phyloP scores from a whole-genome alignment of 2,113 vertebrate species.

The Rhinoptilus africanus region DNA sequence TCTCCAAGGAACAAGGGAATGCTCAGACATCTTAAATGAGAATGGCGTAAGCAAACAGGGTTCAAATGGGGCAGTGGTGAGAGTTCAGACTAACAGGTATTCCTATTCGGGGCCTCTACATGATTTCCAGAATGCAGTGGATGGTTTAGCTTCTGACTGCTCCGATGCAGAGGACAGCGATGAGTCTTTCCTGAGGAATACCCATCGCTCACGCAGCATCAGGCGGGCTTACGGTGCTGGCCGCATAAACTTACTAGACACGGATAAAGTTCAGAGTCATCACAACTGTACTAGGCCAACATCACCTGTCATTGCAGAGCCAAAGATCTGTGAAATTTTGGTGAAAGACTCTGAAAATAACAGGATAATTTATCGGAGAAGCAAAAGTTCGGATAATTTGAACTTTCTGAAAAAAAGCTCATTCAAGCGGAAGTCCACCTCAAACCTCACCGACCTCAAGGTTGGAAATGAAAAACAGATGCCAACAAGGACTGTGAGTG shows the following conservation, averaged over 20 bases:
- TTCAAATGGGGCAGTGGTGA: conserved; percentile 63
- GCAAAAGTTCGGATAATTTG: conserved; percentile 89
- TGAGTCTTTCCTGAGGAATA: conserved; percentile 81
- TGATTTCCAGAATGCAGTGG: conserved; percentile 31
- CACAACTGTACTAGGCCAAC: not conserved
- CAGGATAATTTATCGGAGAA: conserved; percentile 77
- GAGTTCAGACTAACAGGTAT: conserved; percentile 29
- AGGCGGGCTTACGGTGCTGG: conserved; percentile 87
- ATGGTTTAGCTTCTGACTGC: conserved; percentile 70
- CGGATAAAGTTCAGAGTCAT: conserved; percentile 26
- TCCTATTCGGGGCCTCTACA: not conserved
- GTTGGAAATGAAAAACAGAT: conserved; percentile 38
- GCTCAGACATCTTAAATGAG: conserved; percentile 53
- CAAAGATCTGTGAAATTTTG: conserved; percentile 54
- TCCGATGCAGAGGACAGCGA: conserved; percentile 73
- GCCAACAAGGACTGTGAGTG: conserved; percentile 75
- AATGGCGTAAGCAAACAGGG: conserved; percentile 10
- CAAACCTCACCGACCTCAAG: conserved; percentile 68
- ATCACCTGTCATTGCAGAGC: not conserved
- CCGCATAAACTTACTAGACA: conserved; percentile 85
- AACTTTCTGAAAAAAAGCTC: conserved; percentile 83
- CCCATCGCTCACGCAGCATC: conserved; percentile 88
- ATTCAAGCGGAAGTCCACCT: conserved; percentile 83
- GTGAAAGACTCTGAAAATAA: conserved; percentile 68
- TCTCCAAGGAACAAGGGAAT: conserved; percentile 84